A percentile compares a stretch with the other conserved stretches of the same genome.
Conservation (phyloP, 2,113 vertebrate genomes). For the Heterochromis multidens region DNA sequence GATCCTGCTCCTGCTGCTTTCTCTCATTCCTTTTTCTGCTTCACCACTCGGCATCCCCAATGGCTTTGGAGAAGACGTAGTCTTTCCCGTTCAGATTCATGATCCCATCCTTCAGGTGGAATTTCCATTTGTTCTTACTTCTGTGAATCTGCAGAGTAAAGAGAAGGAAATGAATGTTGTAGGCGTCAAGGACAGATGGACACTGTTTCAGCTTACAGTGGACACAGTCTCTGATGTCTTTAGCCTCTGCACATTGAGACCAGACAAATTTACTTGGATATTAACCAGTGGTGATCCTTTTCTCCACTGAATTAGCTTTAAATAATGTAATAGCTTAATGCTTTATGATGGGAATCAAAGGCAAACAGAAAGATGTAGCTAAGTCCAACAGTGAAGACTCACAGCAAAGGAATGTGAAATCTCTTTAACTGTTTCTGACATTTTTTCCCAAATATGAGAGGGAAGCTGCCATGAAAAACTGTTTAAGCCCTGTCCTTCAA, state of each 20-base stretch:
- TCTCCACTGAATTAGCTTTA: background rate
- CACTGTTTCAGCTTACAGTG: background rate
- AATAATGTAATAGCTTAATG: background rate
- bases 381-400: background rate
- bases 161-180: conserved; percentile 37
- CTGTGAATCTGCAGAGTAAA: conserved; percentile 87
- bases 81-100: conserved; percentile 99
- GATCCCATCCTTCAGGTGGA: conserved; percentile 99
- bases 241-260: background rate
- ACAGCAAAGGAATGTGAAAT: background rate
- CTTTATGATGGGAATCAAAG: background rate
- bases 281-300: background rate
- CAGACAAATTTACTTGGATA: background rate
- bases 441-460: background rate
- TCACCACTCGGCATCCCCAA: conserved; percentile 98
- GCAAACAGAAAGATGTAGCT: background rate
- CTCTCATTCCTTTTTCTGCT: background rate
- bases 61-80: conserved; percentile 99
- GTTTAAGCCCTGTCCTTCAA: background rate
- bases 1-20: conserved; percentile 38
- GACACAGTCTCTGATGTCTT: background rate
- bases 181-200: conserved; percentile 30
- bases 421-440: background rate
- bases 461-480: background rate
- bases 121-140: conserved; percentile 99